Evolutionary conservation across 2,888 invertebrate species (phyloP).

Genomic region (Acrocyrtus sp.): DNA sequence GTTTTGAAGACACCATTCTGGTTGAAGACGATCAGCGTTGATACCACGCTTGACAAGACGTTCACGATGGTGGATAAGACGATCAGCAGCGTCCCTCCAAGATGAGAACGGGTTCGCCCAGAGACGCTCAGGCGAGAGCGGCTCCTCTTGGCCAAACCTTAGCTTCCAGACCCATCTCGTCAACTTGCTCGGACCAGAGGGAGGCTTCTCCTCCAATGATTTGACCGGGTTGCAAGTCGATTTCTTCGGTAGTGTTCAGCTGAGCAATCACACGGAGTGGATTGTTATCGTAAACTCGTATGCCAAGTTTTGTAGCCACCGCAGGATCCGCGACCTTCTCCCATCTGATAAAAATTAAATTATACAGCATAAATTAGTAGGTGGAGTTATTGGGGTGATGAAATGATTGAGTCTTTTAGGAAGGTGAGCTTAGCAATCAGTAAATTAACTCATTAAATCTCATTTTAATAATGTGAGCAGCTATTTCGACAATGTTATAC

Average conservation of each 20-base stretch:
- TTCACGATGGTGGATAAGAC: constrained; percentile 79
- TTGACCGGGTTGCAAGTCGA: constrained; percentile 63
- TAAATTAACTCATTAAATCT: no score
- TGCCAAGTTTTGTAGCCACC: constrained; percentile 92
- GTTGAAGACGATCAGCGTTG: constrained; percentile 80
- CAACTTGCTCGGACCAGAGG: constrained; percentile 82
- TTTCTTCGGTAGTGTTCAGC: constrained; percentile 64
- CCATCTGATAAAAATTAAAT: constrained; percentile 65
- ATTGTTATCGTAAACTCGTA: constrained; percentile 73
- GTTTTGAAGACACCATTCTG: constrained; percentile 87
- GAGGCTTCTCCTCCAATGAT: constrained; percentile 82
- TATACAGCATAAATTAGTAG: background rate
- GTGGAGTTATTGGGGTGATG: background rate
- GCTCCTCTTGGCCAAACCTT: constrained; percentile 87
- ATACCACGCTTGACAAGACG: constrained; percentile 76
- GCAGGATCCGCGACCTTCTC: constrained; percentile 87
- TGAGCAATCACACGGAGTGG: constrained; percentile 62
- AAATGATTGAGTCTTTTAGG: no score
- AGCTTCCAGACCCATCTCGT: constrained; percentile 75
- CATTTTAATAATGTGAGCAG: no score
- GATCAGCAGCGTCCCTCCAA: constrained; percentile 78
- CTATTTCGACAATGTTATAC: no score
- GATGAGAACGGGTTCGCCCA: constrained; percentile 79
- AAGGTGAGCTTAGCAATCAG: no score
- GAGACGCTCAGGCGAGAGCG: constrained; percentile 83